Conservation (phyloP, 2,113 vertebrate species). For the Hystrix cristata region DNA sequence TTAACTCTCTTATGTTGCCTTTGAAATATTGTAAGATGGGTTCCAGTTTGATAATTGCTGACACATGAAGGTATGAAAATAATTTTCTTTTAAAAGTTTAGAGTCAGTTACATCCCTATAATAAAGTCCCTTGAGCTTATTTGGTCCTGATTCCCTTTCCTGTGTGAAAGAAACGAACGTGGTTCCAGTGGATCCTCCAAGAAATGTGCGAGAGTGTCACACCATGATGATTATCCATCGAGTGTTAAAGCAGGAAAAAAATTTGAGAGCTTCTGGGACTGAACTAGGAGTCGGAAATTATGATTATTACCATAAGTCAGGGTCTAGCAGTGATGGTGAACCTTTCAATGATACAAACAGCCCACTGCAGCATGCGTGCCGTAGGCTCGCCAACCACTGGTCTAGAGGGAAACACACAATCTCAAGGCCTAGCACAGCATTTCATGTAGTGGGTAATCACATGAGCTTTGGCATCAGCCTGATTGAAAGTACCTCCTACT, state of each 20-base stretch:
- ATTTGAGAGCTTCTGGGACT: not conserved
- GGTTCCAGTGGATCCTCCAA: not conserved
- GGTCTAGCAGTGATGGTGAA: not conserved
- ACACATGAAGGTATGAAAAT: not conserved
- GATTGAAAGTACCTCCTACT: not conserved
- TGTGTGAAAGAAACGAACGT: not conserved
- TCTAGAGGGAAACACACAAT: not conserved
- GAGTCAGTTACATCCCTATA: not conserved
- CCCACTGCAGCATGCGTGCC: not conserved
- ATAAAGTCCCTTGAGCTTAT: not conserved
- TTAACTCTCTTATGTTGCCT: not conserved
- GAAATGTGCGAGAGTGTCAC: not conserved
- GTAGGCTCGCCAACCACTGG: not conserved
- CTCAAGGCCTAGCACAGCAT: not conserved
- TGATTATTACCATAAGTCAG: not conserved
- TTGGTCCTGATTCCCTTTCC: not conserved
- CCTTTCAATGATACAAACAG: not conserved
- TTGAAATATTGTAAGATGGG: not conserved
- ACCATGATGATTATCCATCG: not conserved
- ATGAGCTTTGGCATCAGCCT: not conserved
- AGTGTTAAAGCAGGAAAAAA: not conserved
- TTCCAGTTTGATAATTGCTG: not conserved
- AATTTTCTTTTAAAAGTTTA: constrained; percentile 17
- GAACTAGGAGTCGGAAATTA: not conserved
- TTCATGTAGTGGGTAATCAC: not conserved